Evolutionary conservation across 2,888 invertebrate species (phyloP).

Genomic region (Steinernema scapterisci): DNA sequence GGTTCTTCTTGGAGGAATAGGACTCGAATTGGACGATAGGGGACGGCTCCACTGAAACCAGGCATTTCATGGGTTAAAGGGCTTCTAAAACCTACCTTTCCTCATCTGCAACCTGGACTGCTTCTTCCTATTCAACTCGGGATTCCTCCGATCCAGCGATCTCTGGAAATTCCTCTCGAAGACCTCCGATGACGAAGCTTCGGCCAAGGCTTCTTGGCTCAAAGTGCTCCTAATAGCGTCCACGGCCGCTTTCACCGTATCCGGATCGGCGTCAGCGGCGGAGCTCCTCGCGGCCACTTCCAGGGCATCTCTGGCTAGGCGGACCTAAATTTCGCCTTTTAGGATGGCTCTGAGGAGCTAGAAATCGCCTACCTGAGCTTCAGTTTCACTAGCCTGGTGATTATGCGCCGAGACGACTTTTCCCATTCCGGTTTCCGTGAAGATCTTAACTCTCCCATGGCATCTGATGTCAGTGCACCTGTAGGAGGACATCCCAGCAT

Average conservation of each 20-base stretch:
- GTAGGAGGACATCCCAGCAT: neutral
- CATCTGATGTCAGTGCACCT: constrained; percentile 12
- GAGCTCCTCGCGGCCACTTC: constrained; percentile 8
- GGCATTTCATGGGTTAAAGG: too few species aligned
- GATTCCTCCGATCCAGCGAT: neutral
- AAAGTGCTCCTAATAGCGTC: constrained; percentile 1
- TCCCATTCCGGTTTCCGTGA: neutral
- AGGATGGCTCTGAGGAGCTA: neutral
- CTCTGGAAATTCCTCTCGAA: neutral
- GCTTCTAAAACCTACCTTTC: neutral
- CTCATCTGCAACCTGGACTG: neutral
- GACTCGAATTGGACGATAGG: neutral
- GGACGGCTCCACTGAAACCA: neutral
- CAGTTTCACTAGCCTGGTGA: neutral
- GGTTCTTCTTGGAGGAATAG: constrained; percentile 19
- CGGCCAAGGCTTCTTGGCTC: neutral
- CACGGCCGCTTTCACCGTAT: neutral
- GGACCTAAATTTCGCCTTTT: neutral
- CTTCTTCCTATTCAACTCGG: neutral
- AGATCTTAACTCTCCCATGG: neutral
- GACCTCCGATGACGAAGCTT: neutral
- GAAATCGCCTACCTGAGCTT: constrained; percentile 5
- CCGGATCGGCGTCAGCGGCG: neutral
- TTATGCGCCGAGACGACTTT: neutral
- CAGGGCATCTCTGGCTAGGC: constrained; percentile 1